Base-by-base conservation (phyloP, 2,113 vertebrate genomes). In the Labeo rohita region DNA sequence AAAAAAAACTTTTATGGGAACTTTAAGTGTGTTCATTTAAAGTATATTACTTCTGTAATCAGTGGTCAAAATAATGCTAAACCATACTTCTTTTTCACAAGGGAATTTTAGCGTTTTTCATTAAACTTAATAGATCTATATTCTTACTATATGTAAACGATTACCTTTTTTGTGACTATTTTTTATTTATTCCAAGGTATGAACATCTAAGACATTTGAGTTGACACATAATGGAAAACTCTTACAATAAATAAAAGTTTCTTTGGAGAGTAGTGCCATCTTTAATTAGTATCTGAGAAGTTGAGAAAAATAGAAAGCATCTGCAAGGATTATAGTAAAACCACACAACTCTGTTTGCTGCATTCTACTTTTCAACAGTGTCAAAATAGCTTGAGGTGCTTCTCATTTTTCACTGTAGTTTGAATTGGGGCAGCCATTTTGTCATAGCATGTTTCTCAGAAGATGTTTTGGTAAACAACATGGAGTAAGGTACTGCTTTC, bases 341-440 rank as follows among this genome's bases (percentile, higher is more conserved):
- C 4, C 8, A 6, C 18, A 39, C 6, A 39, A 18, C 16, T 39
- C 3, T 16, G 49, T 78, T 28, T 49, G 28, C 15, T 54, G 50
- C 28, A 39, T 78, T 76, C 6, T 52, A 47, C 21, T 52, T 76
- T 23, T 52, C 12, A 15, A 50, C 23, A 56, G 28, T 78, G 75
- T 56, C 54, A 56, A 43, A 80, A n/a, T 10, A 23, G 18, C 77
- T 80, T 73, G 39, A 73, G 43, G 36, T 45, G 15, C 21, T 80
- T 45, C n/a, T 77, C 50, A 56, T 28, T 54, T 77, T 54, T 80
- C 56, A 80, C 23, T 54, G 75, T 80, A 47, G 56, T 63, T 65
- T 45, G 9, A 68, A 16, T 68, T 36, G 47, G 54, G 74, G 34
- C 76, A 59, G 81, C 80, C 81, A 88, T 87, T 86, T 89, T 89